Evolutionary conservation across 2,888 invertebrate species (phyloP).

Genomic region (Dolomedes plantarius): DNA sequence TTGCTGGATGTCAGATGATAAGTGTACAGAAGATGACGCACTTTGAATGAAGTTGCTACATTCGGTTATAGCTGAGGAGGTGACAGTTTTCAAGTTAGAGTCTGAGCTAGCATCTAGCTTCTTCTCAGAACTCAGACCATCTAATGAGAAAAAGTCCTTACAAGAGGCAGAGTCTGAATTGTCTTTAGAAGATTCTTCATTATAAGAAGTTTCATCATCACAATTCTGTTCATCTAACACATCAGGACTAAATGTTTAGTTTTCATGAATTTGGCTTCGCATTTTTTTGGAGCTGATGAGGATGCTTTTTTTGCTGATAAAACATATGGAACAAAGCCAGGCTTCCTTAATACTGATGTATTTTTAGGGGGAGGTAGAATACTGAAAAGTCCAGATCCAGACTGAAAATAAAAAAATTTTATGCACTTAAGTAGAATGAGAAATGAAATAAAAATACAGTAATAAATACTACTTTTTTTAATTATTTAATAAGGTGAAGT

Average conservation of each 20-base stretch:
- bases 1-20: not conserved
- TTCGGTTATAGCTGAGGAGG: too few relatives aligned
- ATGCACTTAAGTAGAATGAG: not conserved
- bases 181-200: not conserved
- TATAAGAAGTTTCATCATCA: not conserved
- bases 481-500: too few relatives aligned
- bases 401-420: slow-evolving; percentile 30
- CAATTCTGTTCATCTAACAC: not conserved
- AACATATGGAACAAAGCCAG: slow-evolving; percentile 22
- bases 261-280: not conserved
- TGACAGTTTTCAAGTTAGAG: too few relatives aligned
- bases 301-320: not conserved
- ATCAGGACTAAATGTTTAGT: not conserved
- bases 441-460: not conserved
- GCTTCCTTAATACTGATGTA: not conserved
- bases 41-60: too few relatives aligned
- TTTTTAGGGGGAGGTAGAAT: slow-evolving; percentile 60
- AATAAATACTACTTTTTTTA: too few relatives aligned
- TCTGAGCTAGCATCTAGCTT: too few relatives aligned
- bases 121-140: not conserved
- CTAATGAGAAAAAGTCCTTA: slow-evolving; percentile 52
- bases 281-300: not conserved
- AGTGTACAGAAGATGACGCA: too few relatives aligned
- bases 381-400: slow-evolving; percentile 46
- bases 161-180: not conserved